Evolutionary conservation across 1,140 invertebrate genomes (phyloP).

Genomic region (Heliconius eleuchia): DNA sequence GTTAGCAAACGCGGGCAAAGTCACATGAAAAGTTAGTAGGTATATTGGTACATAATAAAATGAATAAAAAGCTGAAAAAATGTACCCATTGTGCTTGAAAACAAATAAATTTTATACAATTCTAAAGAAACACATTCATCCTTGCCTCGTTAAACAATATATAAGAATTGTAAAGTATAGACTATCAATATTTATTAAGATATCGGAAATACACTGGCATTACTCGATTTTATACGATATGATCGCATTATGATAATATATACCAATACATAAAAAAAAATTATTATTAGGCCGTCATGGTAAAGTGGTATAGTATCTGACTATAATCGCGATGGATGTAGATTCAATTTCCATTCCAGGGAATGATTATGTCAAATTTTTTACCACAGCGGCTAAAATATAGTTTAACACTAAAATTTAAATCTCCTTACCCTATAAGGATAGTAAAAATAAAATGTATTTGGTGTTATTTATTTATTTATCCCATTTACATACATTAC

Average conservation of each 20-base stretch:
- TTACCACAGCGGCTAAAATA: no score
- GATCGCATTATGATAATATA: background rate
- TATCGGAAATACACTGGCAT: slow-evolving; percentile 1
- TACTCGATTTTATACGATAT: background rate
- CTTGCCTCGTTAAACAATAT: background rate
- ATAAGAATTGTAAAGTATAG: background rate
- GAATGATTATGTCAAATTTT: no score
- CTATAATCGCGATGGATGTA: no score
- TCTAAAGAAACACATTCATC: background rate
- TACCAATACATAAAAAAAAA: background rate
- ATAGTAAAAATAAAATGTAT: no score
- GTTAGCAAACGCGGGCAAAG: no score
- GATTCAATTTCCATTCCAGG: no score
- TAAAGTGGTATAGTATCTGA: no score
- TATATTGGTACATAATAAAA: background rate
- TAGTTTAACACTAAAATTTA: no score
- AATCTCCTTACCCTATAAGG: no score
- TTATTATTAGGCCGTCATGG: background rate
- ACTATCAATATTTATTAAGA: background rate
- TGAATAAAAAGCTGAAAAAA: background rate
- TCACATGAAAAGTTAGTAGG: background rate
- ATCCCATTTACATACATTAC: no score
- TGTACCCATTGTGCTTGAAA: background rate
- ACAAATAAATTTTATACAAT: slow-evolving; percentile 6
- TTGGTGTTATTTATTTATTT: no score